Evolutionary conservation across 2,113 vertebrate species (phyloP), one percentile per base, ranked within the genome.

Genomic region (Cairina moschata): DNA sequence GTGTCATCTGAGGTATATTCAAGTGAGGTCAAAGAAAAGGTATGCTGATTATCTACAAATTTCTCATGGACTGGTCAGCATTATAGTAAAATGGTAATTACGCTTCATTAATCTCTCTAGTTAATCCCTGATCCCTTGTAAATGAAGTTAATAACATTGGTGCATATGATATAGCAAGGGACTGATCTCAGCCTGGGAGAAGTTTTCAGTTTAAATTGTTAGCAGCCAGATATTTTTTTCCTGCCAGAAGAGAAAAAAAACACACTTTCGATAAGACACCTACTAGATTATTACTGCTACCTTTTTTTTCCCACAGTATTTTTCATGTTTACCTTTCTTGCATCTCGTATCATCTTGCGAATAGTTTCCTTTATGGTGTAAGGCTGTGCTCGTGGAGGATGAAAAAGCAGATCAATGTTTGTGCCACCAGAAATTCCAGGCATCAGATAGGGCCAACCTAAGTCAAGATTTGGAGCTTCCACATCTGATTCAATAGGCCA

Each of bases 291-390:
- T 54, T 75, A 93, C 5, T 83, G 42, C 1, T 6, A 68, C 2
- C 79, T 73, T 63, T 29, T 87, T 83, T 67, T 42, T 7, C 40
- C 28, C 52, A 1, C 26, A 86, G 50, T 59, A 79, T 34, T 78
- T 85, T 86, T 78, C 17, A 66, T 2, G 7, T 88, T 98, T 99
- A 99, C 99, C 99, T 99, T 98, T 98, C 98, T 99, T 77, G 99
- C 99, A 79, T 99, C 98, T 95, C 99, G 98, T 72, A 99, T 98
- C 76, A 98, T 97, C 97, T 99, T 99, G 85, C 99, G 98, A 91
- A 99, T 79, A 66, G 99, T 98, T 92, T 99, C 99, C 97, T 99
- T 99, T 97, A 99, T 99, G 26, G 98, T 99, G 44, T 98, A 99
- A 76, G 97, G 98, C 68, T 99, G 99, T 69, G 97, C 98, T 96